Base-by-base conservation (phyloP, 2,888 invertebrate species). In the Microplitis deprimator region DNA sequence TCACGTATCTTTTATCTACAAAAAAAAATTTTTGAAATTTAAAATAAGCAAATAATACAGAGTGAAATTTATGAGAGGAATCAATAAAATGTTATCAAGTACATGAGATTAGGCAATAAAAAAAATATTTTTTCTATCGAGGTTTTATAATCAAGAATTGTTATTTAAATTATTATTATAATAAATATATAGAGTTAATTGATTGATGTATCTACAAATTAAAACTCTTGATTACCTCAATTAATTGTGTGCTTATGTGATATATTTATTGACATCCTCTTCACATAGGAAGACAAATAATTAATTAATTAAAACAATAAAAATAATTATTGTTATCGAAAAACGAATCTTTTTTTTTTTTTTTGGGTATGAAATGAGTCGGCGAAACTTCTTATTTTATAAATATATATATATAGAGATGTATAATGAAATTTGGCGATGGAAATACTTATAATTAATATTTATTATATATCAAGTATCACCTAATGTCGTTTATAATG, bases 241-340 rank as follows among this genome's bases (percentile, higher is more conserved):
- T 73, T 17, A 17, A 62, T 17, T 16, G 20, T 73, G 20, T 65
- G 73, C 20, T 73, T 8, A 8, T 10, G 13, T 65, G 13, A 73
- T 40, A 65, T 65, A 13, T 61, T 62, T 72, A 50, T 13, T 50
- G 50, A 50, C 41, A 41, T 29, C 71, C 79, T 81, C 71, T 82
- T 79, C 67, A 82, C 81, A 72, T 80, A 81, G 86, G 86, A 86
- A 85, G 86, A 86, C 85, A 82, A 83, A 81, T 74, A 83, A 83
- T 85, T 82, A 81, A 82, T 82, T 82, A 82, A 79, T 74, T 64
- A 61, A 65, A 65, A 20, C 13, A 70, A 29, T 38, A 13, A 29
- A 16, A 38, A 39, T 69, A 16, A 5, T 59, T 20, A 69, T 6
- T 40, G 13, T 68, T 17, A 69, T 72, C 13, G 62, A 39, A 60